A percentile compares a stretch with the other conserved stretches of the same genome.
Evolutionary conservation across 2,113 vertebrate species (phyloP).

Genomic region (Crotalus horridus): DNA sequence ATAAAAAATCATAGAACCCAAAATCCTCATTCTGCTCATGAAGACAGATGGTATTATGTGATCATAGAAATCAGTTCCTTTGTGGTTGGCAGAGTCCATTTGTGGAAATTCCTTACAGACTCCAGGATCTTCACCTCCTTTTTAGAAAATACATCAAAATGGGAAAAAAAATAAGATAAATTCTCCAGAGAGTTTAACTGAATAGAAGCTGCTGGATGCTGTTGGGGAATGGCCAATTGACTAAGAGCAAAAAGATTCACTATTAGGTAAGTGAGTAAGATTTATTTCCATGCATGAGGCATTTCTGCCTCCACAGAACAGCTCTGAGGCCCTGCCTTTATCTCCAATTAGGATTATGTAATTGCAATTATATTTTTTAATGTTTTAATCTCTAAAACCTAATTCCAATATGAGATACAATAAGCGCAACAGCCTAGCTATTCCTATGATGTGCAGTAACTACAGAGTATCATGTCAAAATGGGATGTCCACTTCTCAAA

Average conservation of each 20-base stretch:
- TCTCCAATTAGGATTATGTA: background rate
- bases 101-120: background rate
- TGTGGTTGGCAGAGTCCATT: background rate
- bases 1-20: background rate
- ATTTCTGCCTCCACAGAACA: background rate
- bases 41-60: background rate
- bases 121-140: background rate
- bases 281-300: background rate
- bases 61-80: background rate
- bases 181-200: background rate
- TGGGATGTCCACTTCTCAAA: background rate
- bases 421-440: background rate
- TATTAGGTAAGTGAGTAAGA: background rate
- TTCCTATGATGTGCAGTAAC: background rate
- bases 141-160: background rate
- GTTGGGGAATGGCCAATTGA: background rate
- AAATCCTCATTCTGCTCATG: background rate
- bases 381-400: background rate
- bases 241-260: background rate
- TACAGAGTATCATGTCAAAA: background rate
- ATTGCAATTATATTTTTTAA: background rate
- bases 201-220: background rate
- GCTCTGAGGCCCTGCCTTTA: background rate
- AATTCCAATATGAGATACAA: background rate
- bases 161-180: background rate